phyloP scores from a whole-genome alignment of 1,140 invertebrate genomes.

The Stenopsyche tienmushanensis region DNA sequence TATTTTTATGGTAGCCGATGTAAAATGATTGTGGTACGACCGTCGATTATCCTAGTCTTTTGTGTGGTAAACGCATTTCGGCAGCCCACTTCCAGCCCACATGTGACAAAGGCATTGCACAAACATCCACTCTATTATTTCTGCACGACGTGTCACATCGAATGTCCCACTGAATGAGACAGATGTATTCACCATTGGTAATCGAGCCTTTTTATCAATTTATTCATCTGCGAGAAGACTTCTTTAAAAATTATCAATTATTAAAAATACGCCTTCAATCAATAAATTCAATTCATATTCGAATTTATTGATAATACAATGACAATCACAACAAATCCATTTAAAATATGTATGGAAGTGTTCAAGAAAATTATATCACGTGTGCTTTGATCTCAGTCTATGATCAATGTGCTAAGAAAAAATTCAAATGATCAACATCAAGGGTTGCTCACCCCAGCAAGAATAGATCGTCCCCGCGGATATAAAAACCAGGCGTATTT shows the following conservation, averaged over 20 bases:
- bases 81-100: conserved; percentile 39
- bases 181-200: not conserved
- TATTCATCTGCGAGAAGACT: too few relatives aligned
- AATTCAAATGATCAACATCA: too few relatives aligned
- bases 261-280: too few relatives aligned
- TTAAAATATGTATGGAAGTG: too few relatives aligned
- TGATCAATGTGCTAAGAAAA: too few relatives aligned
- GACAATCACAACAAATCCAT: too few relatives aligned
- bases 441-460: not conserved
- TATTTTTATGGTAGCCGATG: conserved; percentile 1
- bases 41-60: conserved; percentile 33
- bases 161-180: conserved; percentile 15
- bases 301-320: too few relatives aligned
- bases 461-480: not conserved
- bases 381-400: too few relatives aligned
- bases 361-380: too few relatives aligned
- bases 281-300: too few relatives aligned
- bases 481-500: not conserved
- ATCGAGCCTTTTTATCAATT: too few relatives aligned
- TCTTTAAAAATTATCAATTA: too few relatives aligned
- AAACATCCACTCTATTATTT: conserved; percentile 40
- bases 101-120: conserved; percentile 37
- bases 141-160: conserved; percentile 22
- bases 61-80: conserved; percentile 33
- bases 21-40: conserved; percentile 15